These are phyloP conservation scores for Cylas formicarius DNA, from an alignment of 1,140 invertebrate genomes.

Conservation along the genomic window DNA sequence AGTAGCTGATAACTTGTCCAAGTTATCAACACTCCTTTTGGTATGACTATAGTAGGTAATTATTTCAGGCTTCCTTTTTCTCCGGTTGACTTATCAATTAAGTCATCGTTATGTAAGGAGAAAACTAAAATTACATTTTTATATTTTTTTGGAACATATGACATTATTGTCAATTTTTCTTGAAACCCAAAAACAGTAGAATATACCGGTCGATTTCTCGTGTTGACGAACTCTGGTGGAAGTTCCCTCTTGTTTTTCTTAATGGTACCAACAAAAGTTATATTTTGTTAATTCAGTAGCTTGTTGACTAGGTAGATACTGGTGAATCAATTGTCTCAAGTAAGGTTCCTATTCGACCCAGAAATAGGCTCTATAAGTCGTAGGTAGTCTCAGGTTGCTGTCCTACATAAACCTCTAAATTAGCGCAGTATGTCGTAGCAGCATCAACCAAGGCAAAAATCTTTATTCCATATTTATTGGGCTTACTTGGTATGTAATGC, in stretches of 20 bases:
- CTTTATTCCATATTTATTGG: slow-evolving; percentile 42
- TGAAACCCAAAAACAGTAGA: slow-evolving; percentile 33
- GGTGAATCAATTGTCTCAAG: slow-evolving; percentile 33
- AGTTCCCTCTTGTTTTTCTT: slow-evolving; percentile 37
- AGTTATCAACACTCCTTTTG: slow-evolving; percentile 8
- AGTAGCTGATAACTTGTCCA: slow-evolving; percentile 4
- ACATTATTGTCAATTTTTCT: slow-evolving; percentile 26
- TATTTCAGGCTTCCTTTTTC: slow-evolving; percentile 13
- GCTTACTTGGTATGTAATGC: slow-evolving; percentile 44
- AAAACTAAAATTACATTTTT: slow-evolving; percentile 34
- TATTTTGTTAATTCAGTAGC: slow-evolving; percentile 29
- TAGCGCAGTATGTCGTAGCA: slow-evolving; percentile 30
- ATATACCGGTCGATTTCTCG: slow-evolving; percentile 17
- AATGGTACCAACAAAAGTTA: slow-evolving; percentile 32
- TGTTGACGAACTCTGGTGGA: slow-evolving; percentile 29
- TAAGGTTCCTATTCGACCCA: slow-evolving; percentile 31
- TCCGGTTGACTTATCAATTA: slow-evolving; percentile 35
- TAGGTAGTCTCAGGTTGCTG: slow-evolving; percentile 30
- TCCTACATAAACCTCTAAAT: slow-evolving; percentile 36
- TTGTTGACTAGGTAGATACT: slow-evolving; percentile 22
- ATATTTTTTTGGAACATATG: slow-evolving; percentile 35
- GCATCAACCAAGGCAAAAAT: slow-evolving; percentile 30
- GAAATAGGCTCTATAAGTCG: slow-evolving; percentile 27
- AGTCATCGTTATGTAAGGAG: slow-evolving; percentile 31
- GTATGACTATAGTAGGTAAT: slow-evolving; percentile 15